Percentiles rank a stretch among this genome's conserved stretches.
Conservation (phyloP, 2,888 invertebrate genomes). For the Mayetiola destructor region DNA sequence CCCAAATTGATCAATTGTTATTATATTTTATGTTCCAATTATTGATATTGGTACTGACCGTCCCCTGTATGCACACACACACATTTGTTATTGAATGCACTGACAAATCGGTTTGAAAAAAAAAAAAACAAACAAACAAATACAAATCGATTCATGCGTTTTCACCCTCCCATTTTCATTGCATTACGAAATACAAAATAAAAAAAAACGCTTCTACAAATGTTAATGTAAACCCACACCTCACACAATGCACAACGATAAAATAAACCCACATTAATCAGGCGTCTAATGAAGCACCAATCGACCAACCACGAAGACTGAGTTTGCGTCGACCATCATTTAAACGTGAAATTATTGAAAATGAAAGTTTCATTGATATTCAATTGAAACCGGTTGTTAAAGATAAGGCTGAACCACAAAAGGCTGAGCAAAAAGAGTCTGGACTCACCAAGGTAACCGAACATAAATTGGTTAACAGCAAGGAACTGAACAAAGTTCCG, state of each 20-base stretch:
- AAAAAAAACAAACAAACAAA: too few species aligned
- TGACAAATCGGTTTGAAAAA: too few species aligned
- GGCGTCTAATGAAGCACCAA: conserved; percentile 10
- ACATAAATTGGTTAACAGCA: background rate
- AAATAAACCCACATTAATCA: background rate
- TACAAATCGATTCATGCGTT: too few species aligned
- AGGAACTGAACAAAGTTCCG: background rate
- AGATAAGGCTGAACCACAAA: conserved; percentile 31
- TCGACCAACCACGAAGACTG: conserved; percentile 18
- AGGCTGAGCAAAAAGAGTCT: conserved; percentile 20
- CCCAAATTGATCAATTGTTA: background rate
- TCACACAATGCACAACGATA: background rate
- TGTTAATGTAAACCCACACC: background rate
- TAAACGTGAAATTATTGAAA: conserved; percentile 36
- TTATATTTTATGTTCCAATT: background rate
- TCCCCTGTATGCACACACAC: too few species aligned
- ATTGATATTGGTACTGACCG: too few species aligned
- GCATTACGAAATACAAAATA: too few species aligned
- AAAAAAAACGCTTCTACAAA: background rate
- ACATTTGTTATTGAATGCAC: too few species aligned
- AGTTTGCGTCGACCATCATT: conserved; percentile 32
- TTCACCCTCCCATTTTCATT: too few species aligned
- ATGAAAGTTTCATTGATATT: conserved; percentile 43
- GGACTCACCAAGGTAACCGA: conserved; percentile 1
- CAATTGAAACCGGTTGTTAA: conserved; percentile 45